Percentiles rank a stretch among this genome's conserved stretches.
These are phyloP conservation scores for Telmatochromis brachygnathus DNA, from an alignment of 2,113 vertebrate species.

Conservation along the genomic window DNA sequence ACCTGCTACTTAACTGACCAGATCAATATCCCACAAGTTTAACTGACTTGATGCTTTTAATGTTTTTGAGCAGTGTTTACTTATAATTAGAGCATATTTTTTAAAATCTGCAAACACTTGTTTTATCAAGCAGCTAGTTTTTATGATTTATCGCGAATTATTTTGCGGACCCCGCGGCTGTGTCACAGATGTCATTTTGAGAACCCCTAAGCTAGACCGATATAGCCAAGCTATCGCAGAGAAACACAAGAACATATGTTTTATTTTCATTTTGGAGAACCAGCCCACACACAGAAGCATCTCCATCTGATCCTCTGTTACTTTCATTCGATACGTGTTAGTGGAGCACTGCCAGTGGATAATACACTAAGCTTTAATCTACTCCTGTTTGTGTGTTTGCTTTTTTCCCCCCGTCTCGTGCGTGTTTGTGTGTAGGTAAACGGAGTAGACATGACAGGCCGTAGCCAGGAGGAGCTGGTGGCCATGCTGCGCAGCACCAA, in stretches of 20 bases:
- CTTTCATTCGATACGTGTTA: not conserved
- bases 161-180: not conserved
- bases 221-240: not conserved
- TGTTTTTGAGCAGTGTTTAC: not conserved
- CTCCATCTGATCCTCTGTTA: not conserved
- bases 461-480: conserved; percentile 91
- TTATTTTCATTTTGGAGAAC: not conserved
- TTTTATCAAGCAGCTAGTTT: not conserved
- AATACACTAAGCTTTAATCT: not conserved
- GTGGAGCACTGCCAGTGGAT: not conserved
- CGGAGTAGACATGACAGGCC: conserved; percentile 81
- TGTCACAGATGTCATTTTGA: not conserved
- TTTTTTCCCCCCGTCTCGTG: accelerated
- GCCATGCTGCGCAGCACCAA: conserved; percentile 91
- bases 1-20: not conserved
- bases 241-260: not conserved
- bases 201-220: not conserved
- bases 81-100: not conserved
- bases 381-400: not conserved
- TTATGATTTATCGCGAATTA: not conserved
- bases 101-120: not conserved
- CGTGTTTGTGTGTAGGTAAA: conserved; percentile 78
- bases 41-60: not conserved
- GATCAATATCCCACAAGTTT: not conserved
- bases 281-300: not conserved